Percentiles rank a stretch among this genome's conserved stretches.
phyloP scores from a whole-genome alignment of 2,113 vertebrate species.

The Elaphurus davidianus region DNA sequence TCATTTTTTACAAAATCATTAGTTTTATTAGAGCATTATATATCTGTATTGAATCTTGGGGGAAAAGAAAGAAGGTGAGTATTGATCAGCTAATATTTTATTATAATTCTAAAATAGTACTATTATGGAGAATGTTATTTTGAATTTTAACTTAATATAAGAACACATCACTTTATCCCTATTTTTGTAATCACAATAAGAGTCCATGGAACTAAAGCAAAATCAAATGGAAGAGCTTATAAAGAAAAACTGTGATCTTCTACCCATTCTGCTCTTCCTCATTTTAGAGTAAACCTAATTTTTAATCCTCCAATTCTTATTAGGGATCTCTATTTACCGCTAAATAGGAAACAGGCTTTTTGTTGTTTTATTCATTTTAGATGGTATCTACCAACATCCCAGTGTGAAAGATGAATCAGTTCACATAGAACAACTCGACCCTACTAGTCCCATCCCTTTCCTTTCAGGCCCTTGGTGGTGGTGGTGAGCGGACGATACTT shows the following conservation, averaged over 20 bases:
- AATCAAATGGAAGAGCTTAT: background rate
- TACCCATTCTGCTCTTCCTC: background rate
- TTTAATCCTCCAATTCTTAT: background rate
- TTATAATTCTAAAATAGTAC: background rate
- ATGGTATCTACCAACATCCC: background rate
- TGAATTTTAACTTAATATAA: background rate
- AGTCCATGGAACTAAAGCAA: background rate
- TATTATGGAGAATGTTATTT: background rate
- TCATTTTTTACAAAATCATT: background rate
- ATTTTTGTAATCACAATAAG: background rate
- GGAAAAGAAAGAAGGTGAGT: background rate
- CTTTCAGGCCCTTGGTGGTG: background rate
- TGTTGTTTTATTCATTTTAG: background rate
- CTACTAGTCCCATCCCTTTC: background rate
- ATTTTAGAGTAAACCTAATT: background rate
- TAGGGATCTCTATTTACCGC: background rate
- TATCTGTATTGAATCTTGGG: background rate
- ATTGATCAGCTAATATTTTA: background rate
- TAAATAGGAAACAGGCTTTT: background rate
- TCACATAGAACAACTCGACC: background rate
- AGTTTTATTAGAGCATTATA: background rate
- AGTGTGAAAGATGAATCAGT: background rate
- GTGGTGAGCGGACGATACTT: background rate
- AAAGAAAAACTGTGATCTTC: background rate
- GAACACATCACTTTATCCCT: background rate